Evolutionary conservation across 2,888 invertebrate genomes (phyloP).

Genomic region (Drosophila cracens): DNA sequence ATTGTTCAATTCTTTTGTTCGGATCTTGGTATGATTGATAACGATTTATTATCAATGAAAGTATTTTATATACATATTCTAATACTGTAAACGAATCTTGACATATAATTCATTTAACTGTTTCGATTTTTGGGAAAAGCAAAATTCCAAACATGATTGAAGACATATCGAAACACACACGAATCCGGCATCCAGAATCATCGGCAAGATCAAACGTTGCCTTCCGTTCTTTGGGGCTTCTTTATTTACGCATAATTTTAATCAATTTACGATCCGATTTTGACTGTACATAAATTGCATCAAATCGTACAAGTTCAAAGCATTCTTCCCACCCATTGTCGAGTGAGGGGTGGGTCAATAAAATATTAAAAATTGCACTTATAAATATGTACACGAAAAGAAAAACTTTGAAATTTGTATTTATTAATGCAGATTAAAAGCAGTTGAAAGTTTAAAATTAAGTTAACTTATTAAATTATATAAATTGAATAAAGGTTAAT

Average conservation of each 20-base stretch:
- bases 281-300: constrained; percentile 60
- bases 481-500: fast-evolving
- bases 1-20: not conserved
- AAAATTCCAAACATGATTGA: constrained; percentile 29
- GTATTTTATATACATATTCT: not conserved
- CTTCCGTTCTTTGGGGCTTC: constrained; percentile 8
- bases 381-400: constrained; percentile 46
- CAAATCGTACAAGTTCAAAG: constrained; percentile 72
- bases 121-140: not conserved
- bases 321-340: constrained; percentile 19
- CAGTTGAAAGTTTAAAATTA: not conserved
- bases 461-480: not conserved
- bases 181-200: constrained; percentile 5
- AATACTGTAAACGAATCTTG: constrained; percentile 9
- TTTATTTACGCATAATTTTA: constrained; percentile 62
- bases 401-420: not conserved
- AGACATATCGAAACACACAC: not conserved
- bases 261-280: constrained; percentile 63
- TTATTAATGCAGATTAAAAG: not conserved
- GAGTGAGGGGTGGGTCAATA: constrained; percentile 48
- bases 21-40: not conserved
- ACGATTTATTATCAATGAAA: not conserved
- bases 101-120: constrained; percentile 12
- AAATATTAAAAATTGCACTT: constrained; percentile 81
- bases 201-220: constrained; percentile 58